These are phyloP conservation scores for Drosophila rhopaloa DNA, from an alignment of 1,140 invertebrate genomes.

Conservation along the genomic window DNA sequence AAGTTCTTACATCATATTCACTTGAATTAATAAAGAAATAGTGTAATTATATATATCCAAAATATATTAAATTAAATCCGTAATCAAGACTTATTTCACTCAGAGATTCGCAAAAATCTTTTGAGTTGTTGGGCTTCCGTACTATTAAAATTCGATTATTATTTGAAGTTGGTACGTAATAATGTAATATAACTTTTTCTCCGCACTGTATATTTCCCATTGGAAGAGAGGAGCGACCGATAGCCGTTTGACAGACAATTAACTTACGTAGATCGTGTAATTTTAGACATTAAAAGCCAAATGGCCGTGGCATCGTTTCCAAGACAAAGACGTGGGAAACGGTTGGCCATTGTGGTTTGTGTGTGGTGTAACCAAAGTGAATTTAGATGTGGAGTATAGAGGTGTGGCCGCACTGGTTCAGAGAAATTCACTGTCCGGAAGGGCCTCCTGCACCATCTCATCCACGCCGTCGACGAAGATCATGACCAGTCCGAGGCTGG, in stretches of 20 bases:
- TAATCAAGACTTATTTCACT: no score
- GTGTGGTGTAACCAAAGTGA: conserved; percentile 6
- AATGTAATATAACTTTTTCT: background rate
- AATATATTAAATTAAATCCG: no score
- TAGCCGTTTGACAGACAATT: background rate
- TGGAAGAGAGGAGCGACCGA: background rate
- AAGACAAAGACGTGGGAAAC: background rate
- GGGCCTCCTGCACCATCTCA: conserved; percentile 20
- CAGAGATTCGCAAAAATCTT: no score
- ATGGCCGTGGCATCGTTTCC: background rate
- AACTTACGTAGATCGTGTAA: conserved; percentile 3
- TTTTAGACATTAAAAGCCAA: conserved; percentile 10
- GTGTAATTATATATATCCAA: no score
- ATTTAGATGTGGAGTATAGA: conserved; percentile 27
- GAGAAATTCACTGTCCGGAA: conserved; percentile 13
- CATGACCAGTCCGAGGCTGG: conserved; percentile 54
- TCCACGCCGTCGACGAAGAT: conserved; percentile 62
- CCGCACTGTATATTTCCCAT: background rate
- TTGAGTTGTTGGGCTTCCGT: no score
- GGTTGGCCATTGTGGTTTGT: background rate
- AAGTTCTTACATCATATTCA: no score
- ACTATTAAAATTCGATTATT: no score
- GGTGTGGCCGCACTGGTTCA: background rate
- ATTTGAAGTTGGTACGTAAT: no score
- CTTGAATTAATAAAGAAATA: no score